Evolutionary conservation across 2,113 vertebrate species (phyloP), one percentile per base, ranked within the genome.

Genomic region (Atlantisia rogersi): DNA sequence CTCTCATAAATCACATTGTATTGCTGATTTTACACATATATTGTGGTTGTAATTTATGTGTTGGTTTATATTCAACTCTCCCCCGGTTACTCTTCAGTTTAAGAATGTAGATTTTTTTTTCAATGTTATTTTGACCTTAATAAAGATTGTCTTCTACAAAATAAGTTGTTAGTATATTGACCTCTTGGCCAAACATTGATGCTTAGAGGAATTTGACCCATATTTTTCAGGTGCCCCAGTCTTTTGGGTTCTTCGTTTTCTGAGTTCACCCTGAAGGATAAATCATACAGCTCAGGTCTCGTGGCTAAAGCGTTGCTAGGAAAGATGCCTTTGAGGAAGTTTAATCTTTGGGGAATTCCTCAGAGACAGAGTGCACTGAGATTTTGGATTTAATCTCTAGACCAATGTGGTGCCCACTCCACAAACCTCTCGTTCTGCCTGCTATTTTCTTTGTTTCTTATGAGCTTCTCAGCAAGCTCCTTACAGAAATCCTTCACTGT

Each of bases 11-110:
- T 96, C 87, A 88, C 37, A 55, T 14, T 28, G 25, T 63, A 83
- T 73, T 90, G 75, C 37, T 96, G 91, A 94, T 92, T 95, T 94
- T 93, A 73, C 92, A 85, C 25, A 59, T 84, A 91, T 19, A 84
- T 77, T 40, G 73, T 86, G 60, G 73, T 55, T 95, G 56, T 50
- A 94, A 95, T 94, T 88, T 89, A 89, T 86, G 37, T 93, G 56
- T 68, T 53, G 29, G 35, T 86, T 95, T 93, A 56, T 90, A 94
- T 92, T 95, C 93, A 86, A 92, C 86, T 35, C 48, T 22, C 48
- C 19, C 48, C 48, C 48, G 4, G 14, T 84, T 88, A 77, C 94
- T 95, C 65, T 68, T 81, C 48, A 60, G 31, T 46, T 88, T 65
- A 35, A 86, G 73, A 78, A 83, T 86, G 56, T 90, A 17, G 44